phyloP scores from a whole-genome alignment of 2,888 invertebrate species.

The Thereva nobilitata region DNA sequence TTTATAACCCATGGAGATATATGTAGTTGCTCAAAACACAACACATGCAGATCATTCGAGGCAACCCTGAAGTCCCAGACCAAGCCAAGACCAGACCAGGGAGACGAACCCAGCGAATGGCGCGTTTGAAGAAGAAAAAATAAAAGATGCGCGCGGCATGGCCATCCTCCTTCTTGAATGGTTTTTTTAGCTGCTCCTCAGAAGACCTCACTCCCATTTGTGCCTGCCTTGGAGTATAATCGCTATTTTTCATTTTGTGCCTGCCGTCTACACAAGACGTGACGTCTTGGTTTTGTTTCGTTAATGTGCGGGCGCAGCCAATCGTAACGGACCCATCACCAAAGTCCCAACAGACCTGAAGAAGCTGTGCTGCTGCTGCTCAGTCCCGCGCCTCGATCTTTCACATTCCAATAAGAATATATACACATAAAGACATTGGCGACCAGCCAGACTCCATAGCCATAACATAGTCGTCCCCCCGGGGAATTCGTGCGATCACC shows the following conservation, averaged over 20 bases:
- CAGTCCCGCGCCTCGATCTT: too few species aligned
- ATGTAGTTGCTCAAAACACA: conserved; percentile 8
- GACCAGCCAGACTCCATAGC: not conserved
- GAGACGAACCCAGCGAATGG: not conserved
- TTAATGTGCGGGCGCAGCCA: conserved; percentile 41
- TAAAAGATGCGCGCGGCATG: conserved; percentile 14
- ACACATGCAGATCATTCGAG: not conserved
- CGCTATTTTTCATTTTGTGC: conserved; percentile 19
- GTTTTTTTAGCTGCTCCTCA: not conserved
- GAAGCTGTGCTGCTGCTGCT: conserved; percentile 7
- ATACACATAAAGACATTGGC: not conserved
- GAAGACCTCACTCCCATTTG: conserved; percentile 1
- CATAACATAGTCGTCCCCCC: not conserved
- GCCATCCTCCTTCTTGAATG: conserved; percentile 1
- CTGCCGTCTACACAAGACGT: conserved; percentile 6
- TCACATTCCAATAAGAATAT: conserved; percentile 11
- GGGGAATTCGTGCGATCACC: too few species aligned
- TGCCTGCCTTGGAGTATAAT: not conserved
- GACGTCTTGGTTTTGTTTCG: conserved; percentile 36
- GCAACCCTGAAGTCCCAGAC: too few species aligned
- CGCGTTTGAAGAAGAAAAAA: not conserved
- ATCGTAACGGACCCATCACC: conserved; percentile 40
- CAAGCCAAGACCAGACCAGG: not conserved
- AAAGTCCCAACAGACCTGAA: conserved; percentile 5
- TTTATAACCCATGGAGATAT: conserved; percentile 12